Evolutionary conservation across 2,113 vertebrate species (phyloP), one percentile per base, ranked within the genome.

Genomic region (Todiramphus chloris): DNA sequence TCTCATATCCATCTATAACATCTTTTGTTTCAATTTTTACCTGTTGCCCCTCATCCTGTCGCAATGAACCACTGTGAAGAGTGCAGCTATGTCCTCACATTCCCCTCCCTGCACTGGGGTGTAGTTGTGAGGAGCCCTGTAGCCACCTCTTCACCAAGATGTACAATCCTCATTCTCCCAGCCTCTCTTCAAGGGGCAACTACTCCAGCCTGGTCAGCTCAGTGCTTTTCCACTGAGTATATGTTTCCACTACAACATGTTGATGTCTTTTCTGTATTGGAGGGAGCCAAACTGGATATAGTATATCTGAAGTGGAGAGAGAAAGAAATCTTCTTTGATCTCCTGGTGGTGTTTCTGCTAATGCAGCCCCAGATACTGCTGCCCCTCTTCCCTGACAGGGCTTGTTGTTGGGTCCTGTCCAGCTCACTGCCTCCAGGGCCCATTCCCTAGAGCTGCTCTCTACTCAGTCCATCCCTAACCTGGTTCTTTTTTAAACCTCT

Each of bases 71-170:
- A 14, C 24, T 16, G 4, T 19, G 39, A 86, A 73, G 24, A 53
- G 20, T 63, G 16, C 16, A 72, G 14, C 1, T 63, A 10, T 72
- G 19, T 28, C 35, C 25, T 76, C 53, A 43, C 12, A 37, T 23
- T 60, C 27, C 18, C 11, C 8, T 55, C 19, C 16, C 24, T 5
- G 0, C 19, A 31, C 5, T 14, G 7, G 0, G 3, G 2, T 0
- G 0, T 41, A 14, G 10, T 24, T 77, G 8, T 60, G 73, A 56
- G 35, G 5, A 79, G 8, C 3, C 5, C n/a, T 3, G 8, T 76
- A 63, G 5, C 16, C 16, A 8, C 10, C 13, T 21, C 14, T 72
- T 35, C 6, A 25, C 4, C 17, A 33, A 15, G 2, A 3, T 62
- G 8, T 33, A 13, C 8, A 85, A 81, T 21, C 5, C 11, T 7